A percentile compares a stretch with the other conserved stretches of the same genome.
Evolutionary conservation across 2,888 invertebrate species (phyloP).

Genomic region (Plebejus anna): DNA sequence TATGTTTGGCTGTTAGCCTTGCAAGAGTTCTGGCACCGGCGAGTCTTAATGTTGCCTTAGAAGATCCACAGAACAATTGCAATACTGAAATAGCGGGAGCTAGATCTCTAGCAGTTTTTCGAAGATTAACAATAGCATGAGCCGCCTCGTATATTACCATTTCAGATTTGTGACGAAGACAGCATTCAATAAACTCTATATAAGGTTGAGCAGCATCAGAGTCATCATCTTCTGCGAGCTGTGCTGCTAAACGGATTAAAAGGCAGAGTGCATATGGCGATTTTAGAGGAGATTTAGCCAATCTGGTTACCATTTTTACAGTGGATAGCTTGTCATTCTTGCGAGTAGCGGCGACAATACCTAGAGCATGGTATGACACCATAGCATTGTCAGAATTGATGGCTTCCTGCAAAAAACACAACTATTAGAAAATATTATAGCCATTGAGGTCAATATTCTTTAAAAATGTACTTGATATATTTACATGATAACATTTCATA

Average conservation of each 20-base stretch:
- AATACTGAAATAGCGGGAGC: conserved; percentile 97
- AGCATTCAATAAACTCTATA: conserved; percentile 95
- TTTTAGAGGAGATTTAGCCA: conserved; percentile 90
- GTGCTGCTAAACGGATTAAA: conserved; percentile 96
- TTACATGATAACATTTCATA: no score
- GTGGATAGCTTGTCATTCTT: conserved; percentile 97
- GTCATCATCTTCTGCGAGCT: conserved; percentile 94
- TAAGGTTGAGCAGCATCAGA: conserved; percentile 85
- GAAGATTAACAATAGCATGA: conserved; percentile 96
- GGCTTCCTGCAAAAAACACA: conserved; percentile 61
- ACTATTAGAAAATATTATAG: neutral
- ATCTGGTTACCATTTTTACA: conserved; percentile 95
- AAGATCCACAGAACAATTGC: conserved; percentile 98
- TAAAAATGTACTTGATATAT: no score
- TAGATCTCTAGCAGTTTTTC: conserved; percentile 91
- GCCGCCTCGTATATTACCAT: conserved; percentile 99
- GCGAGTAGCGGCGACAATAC: conserved; percentile 95
- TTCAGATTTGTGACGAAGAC: conserved; percentile 97
- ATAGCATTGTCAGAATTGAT: conserved; percentile 83
- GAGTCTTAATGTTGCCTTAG: conserved; percentile 96
- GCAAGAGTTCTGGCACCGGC: conserved; percentile 99
- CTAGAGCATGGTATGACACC: conserved; percentile 98
- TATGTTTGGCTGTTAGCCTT: conserved; percentile 96
- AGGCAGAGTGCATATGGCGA: conserved; percentile 98
- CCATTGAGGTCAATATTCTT: no score